phyloP scores from a whole-genome alignment of 2,797 vertebrate genomes.

The Nyctalus aviator region DNA sequence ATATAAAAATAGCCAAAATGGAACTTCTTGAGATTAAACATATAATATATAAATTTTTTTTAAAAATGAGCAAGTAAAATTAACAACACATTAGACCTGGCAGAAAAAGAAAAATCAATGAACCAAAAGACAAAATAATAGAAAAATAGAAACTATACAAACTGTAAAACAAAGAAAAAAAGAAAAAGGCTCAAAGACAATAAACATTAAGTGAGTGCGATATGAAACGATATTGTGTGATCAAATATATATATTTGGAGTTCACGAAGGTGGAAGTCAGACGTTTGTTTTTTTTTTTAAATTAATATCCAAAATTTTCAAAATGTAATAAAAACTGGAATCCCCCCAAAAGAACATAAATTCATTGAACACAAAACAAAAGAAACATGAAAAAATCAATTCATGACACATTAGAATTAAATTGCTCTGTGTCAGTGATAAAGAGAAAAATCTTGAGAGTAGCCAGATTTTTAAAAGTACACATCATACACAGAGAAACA shows the following conservation, averaged over 20 bases:
- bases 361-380: neutral
- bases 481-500: neutral
- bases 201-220: neutral
- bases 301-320: neutral
- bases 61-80: neutral
- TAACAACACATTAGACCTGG: neutral
- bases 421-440: neutral
- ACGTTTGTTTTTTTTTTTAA: neutral
- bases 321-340: neutral
- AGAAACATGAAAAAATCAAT: neutral
- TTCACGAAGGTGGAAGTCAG: neutral
- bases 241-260: neutral
- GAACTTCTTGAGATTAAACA: neutral
- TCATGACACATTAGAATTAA: neutral
- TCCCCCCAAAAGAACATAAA: neutral
- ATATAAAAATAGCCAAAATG: neutral
- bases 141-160: neutral
- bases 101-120: neutral
- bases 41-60: neutral
- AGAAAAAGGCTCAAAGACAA: neutral
- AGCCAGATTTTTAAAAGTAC: neutral
- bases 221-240: neutral
- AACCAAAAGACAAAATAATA: neutral
- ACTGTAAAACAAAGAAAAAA: neutral
- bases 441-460: neutral